These are phyloP conservation scores for Trichomalopsis sarcophagae DNA, from an alignment of 1,140 invertebrate genomes.

Conservation along the genomic window DNA sequence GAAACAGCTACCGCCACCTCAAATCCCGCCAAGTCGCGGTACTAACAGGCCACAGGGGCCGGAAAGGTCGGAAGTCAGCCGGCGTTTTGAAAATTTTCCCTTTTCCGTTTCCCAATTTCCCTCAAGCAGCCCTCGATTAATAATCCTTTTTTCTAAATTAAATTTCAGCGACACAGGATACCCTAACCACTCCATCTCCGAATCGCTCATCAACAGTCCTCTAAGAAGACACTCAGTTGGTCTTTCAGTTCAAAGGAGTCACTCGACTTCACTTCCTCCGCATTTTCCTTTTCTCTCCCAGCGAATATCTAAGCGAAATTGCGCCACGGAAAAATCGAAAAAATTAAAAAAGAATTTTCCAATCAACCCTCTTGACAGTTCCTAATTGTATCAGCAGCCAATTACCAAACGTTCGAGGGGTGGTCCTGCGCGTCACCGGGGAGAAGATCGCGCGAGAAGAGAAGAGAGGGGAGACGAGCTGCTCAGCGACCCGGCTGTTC, in stretches of 20 bases:
- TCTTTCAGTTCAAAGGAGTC: background rate
- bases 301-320: background rate
- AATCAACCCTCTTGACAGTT: background rate
- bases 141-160: too few species aligned
- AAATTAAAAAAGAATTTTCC: background rate
- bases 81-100: background rate
- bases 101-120: background rate
- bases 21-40: background rate
- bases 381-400: background rate
- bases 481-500: slow-evolving; percentile 32
- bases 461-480: background rate
- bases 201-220: background rate
- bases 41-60: background rate
- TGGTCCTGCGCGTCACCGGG: background rate
- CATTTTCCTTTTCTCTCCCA: background rate
- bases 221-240: background rate
- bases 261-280: slow-evolving; percentile 3
- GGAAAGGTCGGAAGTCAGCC: slow-evolving; percentile 5
- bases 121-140: too few species aligned
- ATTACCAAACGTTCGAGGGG: background rate
- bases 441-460: background rate
- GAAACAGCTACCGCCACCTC: background rate
- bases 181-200: background rate
- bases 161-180: too few species aligned
- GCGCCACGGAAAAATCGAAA: background rate